phyloP scores from a whole-genome alignment of 2,113 vertebrate genomes.

The Pithys albifrons region DNA sequence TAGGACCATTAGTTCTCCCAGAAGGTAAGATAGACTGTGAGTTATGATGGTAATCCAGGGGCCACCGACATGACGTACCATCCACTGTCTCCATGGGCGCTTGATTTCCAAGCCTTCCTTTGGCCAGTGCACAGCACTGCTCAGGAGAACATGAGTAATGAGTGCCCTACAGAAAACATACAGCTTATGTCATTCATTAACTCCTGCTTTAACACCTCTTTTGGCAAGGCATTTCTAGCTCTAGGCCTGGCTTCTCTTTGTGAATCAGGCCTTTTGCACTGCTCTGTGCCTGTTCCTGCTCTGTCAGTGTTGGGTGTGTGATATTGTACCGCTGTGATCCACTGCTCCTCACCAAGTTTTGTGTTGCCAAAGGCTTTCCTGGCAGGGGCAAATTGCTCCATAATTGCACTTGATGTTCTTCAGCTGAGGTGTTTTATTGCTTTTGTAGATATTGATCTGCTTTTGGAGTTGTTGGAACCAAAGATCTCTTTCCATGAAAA shows the following conservation, averaged over 20 bases:
- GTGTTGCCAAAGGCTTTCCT: not conserved
- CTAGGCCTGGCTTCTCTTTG: not conserved
- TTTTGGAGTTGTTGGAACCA: not conserved
- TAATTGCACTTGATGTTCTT: not conserved
- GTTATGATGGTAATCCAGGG: not conserved
- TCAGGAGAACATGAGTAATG: fast-evolving
- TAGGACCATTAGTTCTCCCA: not conserved
- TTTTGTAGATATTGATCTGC: constrained; percentile 14
- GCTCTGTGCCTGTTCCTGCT: not conserved
- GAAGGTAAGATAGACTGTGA: not conserved
- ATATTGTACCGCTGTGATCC: not conserved
- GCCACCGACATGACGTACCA: not conserved
- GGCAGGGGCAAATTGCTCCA: not conserved
- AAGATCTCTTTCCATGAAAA: not conserved
- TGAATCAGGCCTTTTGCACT: not conserved
- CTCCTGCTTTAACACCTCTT: not conserved
- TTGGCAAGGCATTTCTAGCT: not conserved
- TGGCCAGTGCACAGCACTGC: not conserved
- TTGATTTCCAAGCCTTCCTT: not conserved
- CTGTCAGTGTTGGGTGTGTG: not conserved
- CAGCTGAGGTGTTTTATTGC: constrained; percentile 1
- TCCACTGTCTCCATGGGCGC: not conserved
- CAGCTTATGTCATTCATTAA: not conserved
- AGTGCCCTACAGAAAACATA: not conserved
- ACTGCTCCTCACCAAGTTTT: not conserved